Evolutionary conservation across 2,113 vertebrate species (phyloP).

Genomic region (Python bivittatus): DNA sequence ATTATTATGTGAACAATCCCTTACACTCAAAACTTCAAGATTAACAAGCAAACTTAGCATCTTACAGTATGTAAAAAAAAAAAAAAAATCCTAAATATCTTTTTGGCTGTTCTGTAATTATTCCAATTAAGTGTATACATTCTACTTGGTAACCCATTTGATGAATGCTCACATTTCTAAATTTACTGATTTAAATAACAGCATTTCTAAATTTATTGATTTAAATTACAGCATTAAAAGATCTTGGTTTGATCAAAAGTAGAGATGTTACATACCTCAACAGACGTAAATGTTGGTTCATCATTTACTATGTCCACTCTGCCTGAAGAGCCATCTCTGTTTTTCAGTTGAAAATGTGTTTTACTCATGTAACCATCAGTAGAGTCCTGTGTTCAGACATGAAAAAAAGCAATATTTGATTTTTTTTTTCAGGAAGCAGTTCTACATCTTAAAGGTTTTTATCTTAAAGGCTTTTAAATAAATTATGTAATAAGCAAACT

Average conservation of each 20-base stretch:
- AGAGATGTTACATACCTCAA: conserved; percentile 71
- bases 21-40: neutral
- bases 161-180: conserved; percentile 1
- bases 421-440: neutral
- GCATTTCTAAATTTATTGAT: neutral
- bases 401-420: neutral
- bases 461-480: neutral
- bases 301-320: conserved; percentile 18
- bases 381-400: conserved; percentile 66
- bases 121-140: neutral
- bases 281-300: conserved; percentile 35
- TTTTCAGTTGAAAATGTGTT: conserved; percentile 68
- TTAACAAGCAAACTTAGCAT: neutral
- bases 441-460: neutral
- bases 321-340: conserved; percentile 15
- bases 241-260: neutral
- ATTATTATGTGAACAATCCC: neutral
- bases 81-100: neutral
- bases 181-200: neutral
- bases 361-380: conserved; percentile 78
- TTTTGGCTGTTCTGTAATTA: neutral
- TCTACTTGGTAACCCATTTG: neutral
- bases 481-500: neutral
- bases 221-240: neutral
- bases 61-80: too few species aligned